These are phyloP conservation scores for Siniperca obscura DNA, from an alignment of 2,797 vertebrate genomes.

Conservation along the genomic window DNA sequence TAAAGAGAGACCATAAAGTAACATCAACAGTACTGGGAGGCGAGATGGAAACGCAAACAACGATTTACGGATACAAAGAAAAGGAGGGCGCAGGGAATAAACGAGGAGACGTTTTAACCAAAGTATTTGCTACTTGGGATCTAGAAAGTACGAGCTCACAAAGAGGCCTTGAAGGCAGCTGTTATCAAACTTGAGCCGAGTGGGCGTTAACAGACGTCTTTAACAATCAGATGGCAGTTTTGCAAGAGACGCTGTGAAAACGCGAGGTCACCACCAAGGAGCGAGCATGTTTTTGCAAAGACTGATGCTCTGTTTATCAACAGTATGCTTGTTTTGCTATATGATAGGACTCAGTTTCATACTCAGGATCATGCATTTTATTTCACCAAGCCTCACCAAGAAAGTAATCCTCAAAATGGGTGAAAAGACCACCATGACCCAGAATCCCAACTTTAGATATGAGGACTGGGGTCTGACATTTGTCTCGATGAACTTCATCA, in stretches of 20 bases:
- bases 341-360: neutral
- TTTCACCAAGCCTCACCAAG: slow-evolving; percentile 84
- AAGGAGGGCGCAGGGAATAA: neutral
- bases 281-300: slow-evolving; percentile 67
- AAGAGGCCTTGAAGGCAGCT: slow-evolving; percentile 55
- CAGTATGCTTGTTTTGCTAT: slow-evolving; percentile 23
- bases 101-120: neutral
- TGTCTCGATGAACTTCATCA: slow-evolving; percentile 80
- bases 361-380: slow-evolving; percentile 68
- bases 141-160: slow-evolving; percentile 30
- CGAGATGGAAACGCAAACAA: neutral
- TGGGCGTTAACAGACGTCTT: slow-evolving; percentile 36
- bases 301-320: slow-evolving; percentile 47
- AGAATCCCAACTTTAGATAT: slow-evolving; percentile 87
- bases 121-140: fast-evolving
- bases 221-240: neutral
- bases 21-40: neutral
- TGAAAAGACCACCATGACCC: slow-evolving; percentile 79
- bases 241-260: neutral
- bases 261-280: neutral
- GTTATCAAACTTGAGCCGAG: neutral
- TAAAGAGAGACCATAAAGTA: neutral
- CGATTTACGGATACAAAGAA: too few relatives aligned
- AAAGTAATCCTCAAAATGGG: slow-evolving; percentile 83
- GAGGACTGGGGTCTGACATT: slow-evolving; percentile 92